Percentiles rank a stretch among this genome's conserved stretches.
These are phyloP conservation scores for Abrostola tripartita DNA, from an alignment of 2,888 invertebrate species.

Conservation along the genomic window DNA sequence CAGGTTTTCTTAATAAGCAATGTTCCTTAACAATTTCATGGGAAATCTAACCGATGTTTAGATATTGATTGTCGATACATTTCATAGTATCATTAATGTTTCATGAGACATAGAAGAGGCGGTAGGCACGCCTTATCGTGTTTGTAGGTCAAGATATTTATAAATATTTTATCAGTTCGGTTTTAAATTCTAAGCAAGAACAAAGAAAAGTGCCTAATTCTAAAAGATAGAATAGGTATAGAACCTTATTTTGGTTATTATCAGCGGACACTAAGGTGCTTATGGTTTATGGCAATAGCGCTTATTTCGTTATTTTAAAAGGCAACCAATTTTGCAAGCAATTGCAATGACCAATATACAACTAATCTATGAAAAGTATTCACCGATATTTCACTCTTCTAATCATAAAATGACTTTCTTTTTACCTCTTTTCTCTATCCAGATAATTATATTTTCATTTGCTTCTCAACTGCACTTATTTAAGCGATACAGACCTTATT, in stretches of 20 bases:
- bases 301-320: too few species aligned
- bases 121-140: conserved; percentile 19
- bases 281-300: too few species aligned
- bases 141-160: conserved; percentile 30
- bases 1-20: neutral
- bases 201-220: neutral
- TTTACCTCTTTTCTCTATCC: too few species aligned
- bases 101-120: conserved; percentile 60
- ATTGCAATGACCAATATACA: too few species aligned
- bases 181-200: neutral
- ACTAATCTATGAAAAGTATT: too few species aligned
- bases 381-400: too few species aligned
- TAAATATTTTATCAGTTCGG: conserved; percentile 24
- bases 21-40: conserved; percentile 16
- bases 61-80: conserved; percentile 54
- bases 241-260: neutral
- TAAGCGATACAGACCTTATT: too few species aligned
- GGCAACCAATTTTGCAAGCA: too few species aligned
- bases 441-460: too few species aligned
- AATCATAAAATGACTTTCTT: too few species aligned
- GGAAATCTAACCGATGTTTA: conserved; percentile 31
- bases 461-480: too few species aligned
- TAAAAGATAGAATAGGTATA: neutral
- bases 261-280: neutral
- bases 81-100: conserved; percentile 64